These are phyloP conservation scores for Timandra comae DNA, from an alignment of 2,888 invertebrate species.

Conservation along the genomic window DNA sequence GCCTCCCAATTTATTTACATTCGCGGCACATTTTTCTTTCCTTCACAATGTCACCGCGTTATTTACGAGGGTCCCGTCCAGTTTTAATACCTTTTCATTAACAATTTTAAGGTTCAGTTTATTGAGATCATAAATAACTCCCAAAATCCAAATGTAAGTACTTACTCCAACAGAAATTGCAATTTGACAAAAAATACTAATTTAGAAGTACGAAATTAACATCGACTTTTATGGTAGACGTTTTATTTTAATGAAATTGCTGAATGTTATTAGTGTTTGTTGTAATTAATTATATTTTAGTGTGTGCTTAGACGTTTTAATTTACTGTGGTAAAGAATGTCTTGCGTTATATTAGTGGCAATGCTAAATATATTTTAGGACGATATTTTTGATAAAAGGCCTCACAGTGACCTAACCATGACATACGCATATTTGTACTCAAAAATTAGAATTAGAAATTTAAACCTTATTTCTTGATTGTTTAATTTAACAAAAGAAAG, in stretches of 20 bases:
- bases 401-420: too few species aligned
- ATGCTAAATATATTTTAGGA: too few species aligned
- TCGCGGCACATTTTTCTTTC: slow-evolving; percentile 66
- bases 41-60: slow-evolving; percentile 62
- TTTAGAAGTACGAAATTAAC: slow-evolving; percentile 26
- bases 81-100: slow-evolving; percentile 76
- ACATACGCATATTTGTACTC: too few species aligned
- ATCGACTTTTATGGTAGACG: slow-evolving; percentile 18
- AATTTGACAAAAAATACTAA: slow-evolving; percentile 50
- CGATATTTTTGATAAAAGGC: too few species aligned
- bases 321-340: too few species aligned
- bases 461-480: too few species aligned
- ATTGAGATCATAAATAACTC: slow-evolving; percentile 74
- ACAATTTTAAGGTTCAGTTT: slow-evolving; percentile 77
- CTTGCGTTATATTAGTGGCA: too few species aligned
- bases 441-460: too few species aligned
- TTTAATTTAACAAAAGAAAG: too few species aligned
- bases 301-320: too few species aligned
- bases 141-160: slow-evolving; percentile 41
- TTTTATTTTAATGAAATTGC: slow-evolving; percentile 16
- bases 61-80: slow-evolving; percentile 68
- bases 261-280: too few species aligned
- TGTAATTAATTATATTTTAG: too few species aligned
- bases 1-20: slow-evolving; percentile 58
- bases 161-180: slow-evolving; percentile 16